Percentiles rank a stretch among this genome's conserved stretches.
Evolutionary conservation across 2,888 invertebrate species (phyloP).

Genomic region (Ernsta delagoae): DNA sequence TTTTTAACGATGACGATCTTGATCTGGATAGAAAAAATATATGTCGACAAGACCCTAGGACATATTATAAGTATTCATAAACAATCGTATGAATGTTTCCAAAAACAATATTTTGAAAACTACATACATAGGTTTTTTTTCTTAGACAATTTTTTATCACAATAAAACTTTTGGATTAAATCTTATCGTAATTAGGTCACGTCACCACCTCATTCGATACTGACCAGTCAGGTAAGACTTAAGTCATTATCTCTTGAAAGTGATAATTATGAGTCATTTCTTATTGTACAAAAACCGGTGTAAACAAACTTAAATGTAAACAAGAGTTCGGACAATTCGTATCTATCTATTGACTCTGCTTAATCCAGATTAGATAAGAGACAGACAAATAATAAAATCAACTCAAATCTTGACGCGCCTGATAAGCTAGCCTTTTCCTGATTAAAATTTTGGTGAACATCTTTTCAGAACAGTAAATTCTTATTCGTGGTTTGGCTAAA

Average conservation of each 20-base stretch:
- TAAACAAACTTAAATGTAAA: constrained; percentile 22
- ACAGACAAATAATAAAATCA: constrained; percentile 4
- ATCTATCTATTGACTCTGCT: constrained; percentile 4
- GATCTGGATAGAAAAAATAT: too few relatives aligned
- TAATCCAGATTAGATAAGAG: constrained; percentile 22
- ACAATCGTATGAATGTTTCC: too few relatives aligned
- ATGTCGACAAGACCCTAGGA: too few relatives aligned
- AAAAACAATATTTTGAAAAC: too few relatives aligned
- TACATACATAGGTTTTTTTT: background rate
- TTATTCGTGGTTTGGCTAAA: too few relatives aligned
- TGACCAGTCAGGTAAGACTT: background rate
- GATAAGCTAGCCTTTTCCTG: background rate
- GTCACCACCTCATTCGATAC: background rate
- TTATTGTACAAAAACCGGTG: constrained; percentile 2
- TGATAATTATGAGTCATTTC: background rate
- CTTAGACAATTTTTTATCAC: background rate
- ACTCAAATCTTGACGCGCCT: background rate
- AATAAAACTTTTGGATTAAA: background rate
- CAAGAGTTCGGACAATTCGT: constrained; percentile 9
- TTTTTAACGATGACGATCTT: background rate
- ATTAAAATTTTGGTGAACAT: too few relatives aligned
- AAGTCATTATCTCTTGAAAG: background rate
- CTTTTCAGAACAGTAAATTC: too few relatives aligned
- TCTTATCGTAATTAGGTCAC: constrained; percentile 3
- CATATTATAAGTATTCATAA: too few relatives aligned